These are phyloP conservation scores for Arctocebus calabarensis DNA, from an alignment of 2,797 vertebrate genomes.

Conservation along the genomic window DNA sequence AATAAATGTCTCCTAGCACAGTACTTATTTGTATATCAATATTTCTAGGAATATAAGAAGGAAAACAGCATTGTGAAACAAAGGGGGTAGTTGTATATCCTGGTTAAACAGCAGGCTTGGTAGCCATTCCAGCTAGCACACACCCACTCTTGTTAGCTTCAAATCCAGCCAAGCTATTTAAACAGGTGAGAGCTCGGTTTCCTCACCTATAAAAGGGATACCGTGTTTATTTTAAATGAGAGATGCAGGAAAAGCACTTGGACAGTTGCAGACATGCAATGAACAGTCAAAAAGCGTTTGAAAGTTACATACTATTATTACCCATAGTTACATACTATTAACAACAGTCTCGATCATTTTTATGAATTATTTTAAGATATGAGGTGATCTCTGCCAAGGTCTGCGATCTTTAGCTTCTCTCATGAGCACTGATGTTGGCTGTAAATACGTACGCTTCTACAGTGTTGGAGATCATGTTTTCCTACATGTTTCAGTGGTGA, in stretches of 20 bases:
- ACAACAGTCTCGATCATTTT: neutral
- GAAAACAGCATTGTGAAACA: neutral
- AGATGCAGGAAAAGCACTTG: neutral
- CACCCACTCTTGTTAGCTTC: neutral
- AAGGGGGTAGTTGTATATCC: neutral
- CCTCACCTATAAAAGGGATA: neutral
- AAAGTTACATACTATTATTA: neutral
- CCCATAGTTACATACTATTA: neutral
- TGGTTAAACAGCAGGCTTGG: neutral
- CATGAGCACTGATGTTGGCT: slow-evolving; percentile 70
- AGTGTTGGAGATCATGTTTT: slow-evolving; percentile 73
- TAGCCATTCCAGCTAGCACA: neutral
- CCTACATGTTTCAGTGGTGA: slow-evolving; percentile 77
- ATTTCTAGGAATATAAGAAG: neutral
- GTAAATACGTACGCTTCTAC: slow-evolving; percentile 67
- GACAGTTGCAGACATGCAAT: too few relatives aligned
- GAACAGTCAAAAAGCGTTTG: neutral
- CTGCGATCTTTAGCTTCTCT: neutral
- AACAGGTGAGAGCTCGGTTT: neutral
- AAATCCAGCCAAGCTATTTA: neutral
- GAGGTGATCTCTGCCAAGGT: neutral
- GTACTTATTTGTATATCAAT: neutral
- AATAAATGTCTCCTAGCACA: neutral
- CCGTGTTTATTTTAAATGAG: neutral
- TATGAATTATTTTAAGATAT: slow-evolving; percentile 27